Base-by-base conservation (phyloP, 2,888 invertebrate genomes). In the Chirona hameri region DNA sequence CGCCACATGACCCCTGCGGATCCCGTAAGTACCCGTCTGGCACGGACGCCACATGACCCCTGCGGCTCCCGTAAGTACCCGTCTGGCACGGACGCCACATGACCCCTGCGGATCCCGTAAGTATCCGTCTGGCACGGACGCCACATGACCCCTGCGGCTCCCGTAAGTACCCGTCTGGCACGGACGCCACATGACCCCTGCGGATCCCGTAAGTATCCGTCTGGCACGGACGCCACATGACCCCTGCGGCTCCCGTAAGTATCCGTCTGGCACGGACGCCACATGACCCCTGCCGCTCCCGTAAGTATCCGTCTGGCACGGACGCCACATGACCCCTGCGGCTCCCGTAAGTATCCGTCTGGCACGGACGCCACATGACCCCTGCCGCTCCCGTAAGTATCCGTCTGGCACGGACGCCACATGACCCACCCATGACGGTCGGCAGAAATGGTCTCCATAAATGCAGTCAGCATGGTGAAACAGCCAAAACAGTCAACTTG, bases 181-280 rank as follows among this genome's bases (percentile, higher is more conserved):
- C 39, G 39, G 39, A 39, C 39, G 39, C 7, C 39, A 39, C 7
- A 39, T 7, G 39, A 39, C 39, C 76, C 76, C 21, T 76, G 76
- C 76, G 76, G 76, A 21, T 76, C 76, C 21, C 76, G 76, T 76
- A 12, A 76, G 76, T 76, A 72, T 31, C 10, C 4, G 65, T 27
- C 27, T 12, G 65, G 9, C 10, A 39, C 39, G 39, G 39, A 39
- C 39, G 39, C 7, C 39, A 39, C 7, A 39, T 7, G 39, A 39
- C 39, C 76, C 76, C 21, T 76, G 76, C 76, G 76, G 76, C 39
- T 76, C 76, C 21, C 76, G 76, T 76, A 12, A 76, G 76, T 76
- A 72, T 31, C 10, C 4, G 65, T 27, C 27, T 12, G 65, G 9
- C 10, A 39, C 39, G 39, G 39, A 39, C 39, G 39, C 7, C 39